These are phyloP conservation scores for Hippocampus mohnikei DNA, from an alignment of 2,113 vertebrate genomes.

Conservation along the genomic window DNA sequence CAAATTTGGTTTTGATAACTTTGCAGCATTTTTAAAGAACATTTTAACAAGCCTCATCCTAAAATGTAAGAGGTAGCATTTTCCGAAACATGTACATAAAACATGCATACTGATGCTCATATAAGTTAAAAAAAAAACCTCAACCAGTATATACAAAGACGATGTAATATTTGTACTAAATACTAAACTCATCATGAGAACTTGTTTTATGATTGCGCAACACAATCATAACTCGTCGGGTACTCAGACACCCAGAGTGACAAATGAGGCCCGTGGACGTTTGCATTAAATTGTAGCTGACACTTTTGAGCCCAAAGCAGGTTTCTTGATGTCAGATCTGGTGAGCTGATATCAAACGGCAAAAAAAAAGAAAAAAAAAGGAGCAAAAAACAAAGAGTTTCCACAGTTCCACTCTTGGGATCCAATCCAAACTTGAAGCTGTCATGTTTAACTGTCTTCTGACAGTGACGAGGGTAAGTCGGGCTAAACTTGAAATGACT, in stretches of 20 bases:
- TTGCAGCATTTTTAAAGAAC: too few relatives aligned
- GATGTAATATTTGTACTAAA: background rate
- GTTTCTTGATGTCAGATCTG: slow-evolving; percentile 9
- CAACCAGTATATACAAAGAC: background rate
- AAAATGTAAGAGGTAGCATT: too few relatives aligned
- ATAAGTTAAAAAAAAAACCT: too few relatives aligned
- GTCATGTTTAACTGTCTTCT: slow-evolving; percentile 13
- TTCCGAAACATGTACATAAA: too few relatives aligned
- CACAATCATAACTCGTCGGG: background rate
- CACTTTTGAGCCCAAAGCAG: slow-evolving; percentile 36
- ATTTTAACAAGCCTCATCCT: too few relatives aligned
- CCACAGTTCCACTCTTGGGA: background rate
- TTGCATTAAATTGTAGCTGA: slow-evolving; percentile 9
- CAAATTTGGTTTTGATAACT: too few relatives aligned
- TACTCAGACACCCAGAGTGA: background rate
- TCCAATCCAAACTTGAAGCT: slow-evolving; percentile 6
- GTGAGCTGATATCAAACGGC: slow-evolving; percentile 14
- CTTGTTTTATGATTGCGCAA: background rate
- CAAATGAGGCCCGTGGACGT: background rate
- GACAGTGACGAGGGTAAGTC: slow-evolving; percentile 20
- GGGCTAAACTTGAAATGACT: slow-evolving; percentile 53
- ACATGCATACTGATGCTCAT: too few relatives aligned
- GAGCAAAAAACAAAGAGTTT: background rate
- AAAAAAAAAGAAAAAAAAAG: background rate
- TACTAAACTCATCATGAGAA: background rate